A percentile compares a stretch with the other conserved stretches of the same genome.
Conservation (phyloP, 2,888 invertebrate species). For the Myathropa florea region DNA sequence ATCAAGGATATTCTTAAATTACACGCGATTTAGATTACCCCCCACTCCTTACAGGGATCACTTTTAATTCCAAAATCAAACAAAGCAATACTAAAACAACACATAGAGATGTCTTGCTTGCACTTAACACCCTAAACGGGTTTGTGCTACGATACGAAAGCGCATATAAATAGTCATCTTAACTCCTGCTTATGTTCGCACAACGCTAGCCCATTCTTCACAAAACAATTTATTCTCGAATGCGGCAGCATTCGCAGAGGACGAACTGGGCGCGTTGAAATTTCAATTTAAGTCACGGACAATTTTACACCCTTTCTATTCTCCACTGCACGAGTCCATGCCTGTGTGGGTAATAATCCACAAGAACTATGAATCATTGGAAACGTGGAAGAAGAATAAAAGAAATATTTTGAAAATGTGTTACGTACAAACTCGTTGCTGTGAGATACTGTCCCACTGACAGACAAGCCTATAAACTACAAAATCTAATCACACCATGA, state of each 20-base stretch:
- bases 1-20: no score
- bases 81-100: no score
- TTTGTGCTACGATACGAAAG: neutral
- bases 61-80: no score
- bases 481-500: neutral
- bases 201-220: neutral
- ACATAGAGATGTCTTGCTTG: no score
- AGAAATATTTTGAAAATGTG: neutral
- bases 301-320: neutral
- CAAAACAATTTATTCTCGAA: neutral
- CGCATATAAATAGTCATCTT: neutral
- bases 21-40: no score
- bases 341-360: neutral
- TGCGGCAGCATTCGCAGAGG: neutral
- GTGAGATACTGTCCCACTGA: no score
- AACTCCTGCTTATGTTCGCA: neutral
- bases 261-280: neutral
- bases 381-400: neutral
- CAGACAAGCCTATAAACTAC: neutral
- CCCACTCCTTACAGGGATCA: no score
- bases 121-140: neutral
- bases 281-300: neutral
- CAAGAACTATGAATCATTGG: neutral
- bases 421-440: neutral
- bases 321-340: neutral